Percentiles rank a stretch among this genome's conserved stretches.
phyloP scores from a whole-genome alignment of 2,888 invertebrate species.

The Eulithis testata region DNA sequence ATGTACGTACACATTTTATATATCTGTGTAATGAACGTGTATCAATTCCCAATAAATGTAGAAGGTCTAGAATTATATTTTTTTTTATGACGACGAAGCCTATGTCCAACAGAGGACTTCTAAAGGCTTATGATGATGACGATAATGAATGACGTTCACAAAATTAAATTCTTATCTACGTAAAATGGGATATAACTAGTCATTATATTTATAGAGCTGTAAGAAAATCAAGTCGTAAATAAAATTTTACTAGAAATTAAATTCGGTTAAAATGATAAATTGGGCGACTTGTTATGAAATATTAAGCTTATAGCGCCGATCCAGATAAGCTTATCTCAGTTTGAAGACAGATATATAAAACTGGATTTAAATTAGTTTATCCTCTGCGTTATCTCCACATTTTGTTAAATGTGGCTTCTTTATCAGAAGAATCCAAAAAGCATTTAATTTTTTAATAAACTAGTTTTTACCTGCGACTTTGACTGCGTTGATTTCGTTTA shows the following conservation, averaged over 20 bases:
- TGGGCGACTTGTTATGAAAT: slow-evolving; percentile 45
- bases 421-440: slow-evolving; percentile 68
- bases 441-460: slow-evolving; percentile 57
- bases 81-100: too few species aligned
- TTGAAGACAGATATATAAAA: slow-evolving; percentile 61
- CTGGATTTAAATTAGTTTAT: slow-evolving; percentile 72
- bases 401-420: slow-evolving; percentile 68
- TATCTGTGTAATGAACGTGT: too few species aligned
- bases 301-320: slow-evolving; percentile 53
- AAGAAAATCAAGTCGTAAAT: too few species aligned
- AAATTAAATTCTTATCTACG: too few species aligned
- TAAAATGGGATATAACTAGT: too few species aligned
- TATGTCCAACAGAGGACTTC: too few species aligned
- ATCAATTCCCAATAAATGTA: too few species aligned
- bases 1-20: too few species aligned
- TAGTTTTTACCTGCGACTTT: background rate
- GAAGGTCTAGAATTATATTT: too few species aligned
- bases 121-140: too few species aligned
- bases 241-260: background rate
- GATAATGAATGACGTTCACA: too few species aligned
- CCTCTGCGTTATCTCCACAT: slow-evolving; percentile 64
- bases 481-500: background rate
- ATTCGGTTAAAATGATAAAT: slow-evolving; percentile 42
- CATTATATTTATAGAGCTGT: too few species aligned
- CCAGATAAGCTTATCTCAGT: slow-evolving; percentile 66